phyloP scores from a whole-genome alignment of 2,113 vertebrate species.

The Uria aalge region DNA sequence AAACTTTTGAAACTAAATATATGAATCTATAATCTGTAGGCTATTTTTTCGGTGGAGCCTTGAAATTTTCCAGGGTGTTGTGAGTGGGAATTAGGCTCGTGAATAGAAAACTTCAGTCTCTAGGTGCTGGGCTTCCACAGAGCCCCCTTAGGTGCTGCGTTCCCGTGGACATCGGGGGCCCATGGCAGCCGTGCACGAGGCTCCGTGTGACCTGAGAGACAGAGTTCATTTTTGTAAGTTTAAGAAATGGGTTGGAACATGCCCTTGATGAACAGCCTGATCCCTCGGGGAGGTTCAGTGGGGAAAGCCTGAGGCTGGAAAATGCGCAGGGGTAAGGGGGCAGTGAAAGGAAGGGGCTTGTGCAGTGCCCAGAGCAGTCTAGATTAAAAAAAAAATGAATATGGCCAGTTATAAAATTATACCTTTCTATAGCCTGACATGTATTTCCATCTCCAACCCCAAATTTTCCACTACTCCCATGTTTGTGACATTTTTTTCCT shows the following conservation, averaged over 20 bases:
- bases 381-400: background rate
- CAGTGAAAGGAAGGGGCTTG: background rate
- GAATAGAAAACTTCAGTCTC: background rate
- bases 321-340: rapidly evolving
- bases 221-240: background rate
- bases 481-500: background rate
- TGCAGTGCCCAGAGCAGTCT: background rate
- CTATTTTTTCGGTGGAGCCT: background rate
- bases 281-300: rapidly evolving
- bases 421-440: background rate
- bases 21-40: background rate
- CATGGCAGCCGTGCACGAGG: too few species aligned
- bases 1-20: background rate
- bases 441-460: background rate
- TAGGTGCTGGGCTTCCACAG: background rate
- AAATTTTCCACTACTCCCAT: background rate
- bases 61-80: background rate
- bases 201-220: background rate
- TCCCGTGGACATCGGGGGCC: background rate
- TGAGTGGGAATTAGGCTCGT: background rate
- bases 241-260: background rate
- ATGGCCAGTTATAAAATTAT: background rate
- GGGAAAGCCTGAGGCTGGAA: background rate
- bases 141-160: background rate
- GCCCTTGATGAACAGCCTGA: background rate